Evolutionary conservation across 2,797 vertebrate species (phyloP).

Genomic region (Scleropages formosus): DNA sequence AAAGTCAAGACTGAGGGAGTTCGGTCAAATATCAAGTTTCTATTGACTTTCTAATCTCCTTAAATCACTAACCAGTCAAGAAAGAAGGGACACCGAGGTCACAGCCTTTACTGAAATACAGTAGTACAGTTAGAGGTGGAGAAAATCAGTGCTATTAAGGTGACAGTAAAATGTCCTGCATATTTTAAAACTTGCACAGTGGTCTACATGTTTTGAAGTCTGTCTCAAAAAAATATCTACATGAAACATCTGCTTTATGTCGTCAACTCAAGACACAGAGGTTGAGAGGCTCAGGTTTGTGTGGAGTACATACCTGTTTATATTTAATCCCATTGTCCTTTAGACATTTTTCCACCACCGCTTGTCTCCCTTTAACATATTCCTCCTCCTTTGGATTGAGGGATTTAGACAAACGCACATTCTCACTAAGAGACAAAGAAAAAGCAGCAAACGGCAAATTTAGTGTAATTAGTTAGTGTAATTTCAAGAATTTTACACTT

Average conservation of each 20-base stretch:
- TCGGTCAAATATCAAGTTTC: too few species aligned
- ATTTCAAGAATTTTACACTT: too few species aligned
- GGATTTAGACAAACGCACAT: not conserved
- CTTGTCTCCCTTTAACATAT: conserved; percentile 8
- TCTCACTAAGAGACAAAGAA: not conserved
- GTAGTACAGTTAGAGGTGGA: too few species aligned
- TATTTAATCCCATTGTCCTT: not conserved
- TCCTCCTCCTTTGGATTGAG: conserved; percentile 24
- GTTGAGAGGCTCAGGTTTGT: not conserved
- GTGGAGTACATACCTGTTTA: conserved; percentile 5
- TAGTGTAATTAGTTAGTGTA: too few species aligned
- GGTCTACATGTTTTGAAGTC: not conserved
- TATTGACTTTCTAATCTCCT: too few species aligned
- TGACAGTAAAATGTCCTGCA: not conserved
- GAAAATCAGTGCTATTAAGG: too few species aligned
- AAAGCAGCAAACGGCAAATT: too few species aligned
- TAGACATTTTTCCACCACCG: conserved; percentile 5
- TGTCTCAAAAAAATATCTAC: not conserved
- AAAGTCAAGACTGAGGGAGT: not conserved
- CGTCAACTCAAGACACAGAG: not conserved
- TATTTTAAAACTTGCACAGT: not conserved
- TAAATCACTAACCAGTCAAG: too few species aligned
- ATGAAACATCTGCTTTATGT: not conserved
- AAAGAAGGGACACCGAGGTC: too few species aligned
- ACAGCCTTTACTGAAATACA: too few species aligned